phyloP scores from a whole-genome alignment of 2,888 invertebrate genomes.

The Drosophila nr. perissopoda region DNA sequence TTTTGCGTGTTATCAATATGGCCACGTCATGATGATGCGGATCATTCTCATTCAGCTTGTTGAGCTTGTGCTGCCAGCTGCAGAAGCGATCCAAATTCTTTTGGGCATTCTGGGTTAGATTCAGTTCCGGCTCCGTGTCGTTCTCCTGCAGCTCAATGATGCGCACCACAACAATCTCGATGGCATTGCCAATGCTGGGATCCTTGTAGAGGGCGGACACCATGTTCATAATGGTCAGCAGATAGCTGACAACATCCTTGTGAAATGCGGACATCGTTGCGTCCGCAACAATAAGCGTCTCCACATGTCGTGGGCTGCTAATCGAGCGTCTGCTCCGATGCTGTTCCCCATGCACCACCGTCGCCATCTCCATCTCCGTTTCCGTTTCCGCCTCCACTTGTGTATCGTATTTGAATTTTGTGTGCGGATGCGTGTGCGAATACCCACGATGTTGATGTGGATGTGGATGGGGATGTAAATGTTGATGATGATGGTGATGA shows the following conservation, averaged over 20 bases:
- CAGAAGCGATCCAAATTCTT: constrained; percentile 93
- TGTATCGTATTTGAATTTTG: constrained; percentile 64
- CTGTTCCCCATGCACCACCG: constrained; percentile 19
- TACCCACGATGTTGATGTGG: constrained; percentile 13
- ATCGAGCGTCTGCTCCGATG: constrained; percentile 87
- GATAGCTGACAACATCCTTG: constrained; percentile 93
- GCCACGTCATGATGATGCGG: constrained; percentile 96
- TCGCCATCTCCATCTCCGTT: constrained; percentile 1
- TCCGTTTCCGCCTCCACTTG: constrained; percentile 17
- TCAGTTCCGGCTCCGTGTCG: constrained; percentile 87
- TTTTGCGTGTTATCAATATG: constrained; percentile 92
- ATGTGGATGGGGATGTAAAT: constrained; percentile 20
- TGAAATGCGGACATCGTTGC: constrained; percentile 94
- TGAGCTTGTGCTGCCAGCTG: constrained; percentile 91
- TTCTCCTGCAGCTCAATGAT: constrained; percentile 89
- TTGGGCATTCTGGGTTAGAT: constrained; percentile 93
- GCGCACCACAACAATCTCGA: constrained; percentile 95
- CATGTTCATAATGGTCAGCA: constrained; percentile 97
- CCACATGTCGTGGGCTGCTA: constrained; percentile 92
- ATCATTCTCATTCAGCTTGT: constrained; percentile 91
- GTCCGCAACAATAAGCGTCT: constrained; percentile 95
- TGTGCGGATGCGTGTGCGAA: constrained; percentile 42
- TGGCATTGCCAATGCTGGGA: constrained; percentile 95
- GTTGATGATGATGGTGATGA: constrained; percentile 48
- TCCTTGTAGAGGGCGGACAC: constrained; percentile 94